phyloP scores from a whole-genome alignment of 2,888 invertebrate species.

The Himalopsyche japonica region DNA sequence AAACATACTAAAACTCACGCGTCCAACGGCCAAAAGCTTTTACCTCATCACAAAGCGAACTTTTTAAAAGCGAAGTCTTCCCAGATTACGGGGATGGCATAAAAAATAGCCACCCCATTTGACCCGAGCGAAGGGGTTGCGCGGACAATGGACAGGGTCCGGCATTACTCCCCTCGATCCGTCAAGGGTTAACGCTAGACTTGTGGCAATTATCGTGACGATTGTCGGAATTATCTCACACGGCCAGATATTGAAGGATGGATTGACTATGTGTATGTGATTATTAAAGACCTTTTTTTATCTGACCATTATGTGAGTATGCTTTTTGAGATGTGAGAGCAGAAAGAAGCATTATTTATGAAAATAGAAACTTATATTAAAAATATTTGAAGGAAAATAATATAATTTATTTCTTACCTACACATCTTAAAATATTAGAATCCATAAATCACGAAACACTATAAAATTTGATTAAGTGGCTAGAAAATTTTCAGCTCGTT shows the following conservation, averaged over 20 bases:
- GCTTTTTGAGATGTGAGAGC: neutral
- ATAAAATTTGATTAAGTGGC: too few species aligned
- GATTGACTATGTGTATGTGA: neutral
- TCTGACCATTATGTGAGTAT: neutral
- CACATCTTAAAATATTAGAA: too few species aligned
- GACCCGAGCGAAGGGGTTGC: slow-evolving; percentile 14
- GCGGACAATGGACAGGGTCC: slow-evolving; percentile 28
- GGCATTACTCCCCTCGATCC: neutral
- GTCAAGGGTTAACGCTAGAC: slow-evolving; percentile 24
- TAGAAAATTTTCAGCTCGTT: too few species aligned
- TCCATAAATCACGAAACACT: too few species aligned
- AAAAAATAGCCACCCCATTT: slow-evolving; percentile 18
- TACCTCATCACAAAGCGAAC: slow-evolving; percentile 7
- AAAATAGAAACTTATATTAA: too few species aligned
- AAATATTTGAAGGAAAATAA: too few species aligned
- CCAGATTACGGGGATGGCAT: slow-evolving; percentile 15
- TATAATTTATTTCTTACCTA: too few species aligned
- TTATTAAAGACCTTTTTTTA: neutral
- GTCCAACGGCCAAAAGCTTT: slow-evolving; percentile 21
- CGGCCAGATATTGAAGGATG: neutral
- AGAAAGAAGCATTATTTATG: too few species aligned
- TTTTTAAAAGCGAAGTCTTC: slow-evolving; percentile 17
- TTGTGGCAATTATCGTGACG: slow-evolving; percentile 32
- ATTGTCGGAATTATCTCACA: slow-evolving; percentile 14
- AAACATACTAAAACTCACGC: neutral